phyloP scores from a whole-genome alignment of 2,888 invertebrate genomes.

The Diadegma fenestrale region DNA sequence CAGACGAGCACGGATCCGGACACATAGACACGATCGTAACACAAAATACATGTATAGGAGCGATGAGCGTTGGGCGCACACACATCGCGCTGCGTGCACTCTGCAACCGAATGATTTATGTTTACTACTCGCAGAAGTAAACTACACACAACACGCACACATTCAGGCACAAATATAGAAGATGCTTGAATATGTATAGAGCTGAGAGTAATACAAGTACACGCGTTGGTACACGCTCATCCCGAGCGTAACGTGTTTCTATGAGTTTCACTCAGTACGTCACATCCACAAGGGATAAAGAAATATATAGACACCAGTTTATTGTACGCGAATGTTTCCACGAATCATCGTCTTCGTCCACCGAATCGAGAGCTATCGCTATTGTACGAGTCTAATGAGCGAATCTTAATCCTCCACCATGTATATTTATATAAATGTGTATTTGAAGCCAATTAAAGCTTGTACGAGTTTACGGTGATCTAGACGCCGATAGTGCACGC shows the following conservation, averaged over 20 bases:
- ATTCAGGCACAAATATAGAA: slow-evolving; percentile 60
- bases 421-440: slow-evolving; percentile 12
- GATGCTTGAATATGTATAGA: slow-evolving; percentile 61
- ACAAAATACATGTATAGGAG: slow-evolving; percentile 53
- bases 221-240: slow-evolving; percentile 60
- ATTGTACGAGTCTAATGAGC: slow-evolving; percentile 62
- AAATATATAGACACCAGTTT: background rate
- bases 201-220: slow-evolving; percentile 62
- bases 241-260: slow-evolving; percentile 74
- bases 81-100: slow-evolving; percentile 49
- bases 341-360: slow-evolving; percentile 61
- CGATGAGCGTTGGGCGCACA: slow-evolving; percentile 65
- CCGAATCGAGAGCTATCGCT: slow-evolving; percentile 61
- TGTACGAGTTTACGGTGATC: slow-evolving; percentile 57
- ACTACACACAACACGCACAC: slow-evolving; percentile 71
- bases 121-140: slow-evolving; percentile 59
- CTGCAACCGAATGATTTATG: slow-evolving; percentile 81
- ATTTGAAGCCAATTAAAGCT: slow-evolving; percentile 64
- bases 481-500: slow-evolving; percentile 29
- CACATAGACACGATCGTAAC: slow-evolving; percentile 5
- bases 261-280: slow-evolving; percentile 72
- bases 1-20: slow-evolving; percentile 8
- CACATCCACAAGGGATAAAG: background rate
- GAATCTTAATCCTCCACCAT: slow-evolving; percentile 62
- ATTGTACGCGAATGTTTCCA: slow-evolving; percentile 50